Percentiles rank a stretch among this genome's conserved stretches.
Evolutionary conservation across 2,797 vertebrate species (phyloP).

Genomic region (Pogoniulus pusillus): DNA sequence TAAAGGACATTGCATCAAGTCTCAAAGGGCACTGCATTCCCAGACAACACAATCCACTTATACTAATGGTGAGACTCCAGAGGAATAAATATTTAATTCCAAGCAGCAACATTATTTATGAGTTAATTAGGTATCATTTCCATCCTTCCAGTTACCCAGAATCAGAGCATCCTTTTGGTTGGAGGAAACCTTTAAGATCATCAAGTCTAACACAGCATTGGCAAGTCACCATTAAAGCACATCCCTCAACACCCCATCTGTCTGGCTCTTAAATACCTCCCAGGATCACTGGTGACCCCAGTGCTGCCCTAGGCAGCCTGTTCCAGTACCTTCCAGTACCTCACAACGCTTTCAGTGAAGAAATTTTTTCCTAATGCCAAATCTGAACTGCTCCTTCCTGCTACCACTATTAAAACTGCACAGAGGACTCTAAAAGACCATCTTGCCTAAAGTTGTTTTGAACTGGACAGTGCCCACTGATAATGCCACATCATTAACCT

Average conservation of each 20-base stretch:
- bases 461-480: background rate
- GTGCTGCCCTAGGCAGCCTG: too few species aligned
- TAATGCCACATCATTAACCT: background rate
- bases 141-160: accelerated
- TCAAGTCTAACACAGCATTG: too few species aligned
- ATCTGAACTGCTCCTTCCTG: background rate
- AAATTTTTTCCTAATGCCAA: too few species aligned
- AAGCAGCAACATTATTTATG: background rate
- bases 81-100: slow-evolving; percentile 21
- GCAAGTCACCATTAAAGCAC: too few species aligned
- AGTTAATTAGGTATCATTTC: background rate
- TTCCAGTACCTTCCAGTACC: too few species aligned
- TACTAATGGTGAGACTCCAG: background rate
- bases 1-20: background rate
- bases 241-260: too few species aligned
- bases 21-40: background rate
- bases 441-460: too few species aligned
- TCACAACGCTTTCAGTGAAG: too few species aligned
- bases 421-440: background rate
- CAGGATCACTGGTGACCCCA: too few species aligned
- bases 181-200: too few species aligned
- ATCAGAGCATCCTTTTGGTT: too few species aligned
- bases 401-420: accelerated
- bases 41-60: background rate
- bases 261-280: too few species aligned